These are phyloP conservation scores for Lamprotornis superbus DNA, from an alignment of 2,113 vertebrate species.

Conservation along the genomic window DNA sequence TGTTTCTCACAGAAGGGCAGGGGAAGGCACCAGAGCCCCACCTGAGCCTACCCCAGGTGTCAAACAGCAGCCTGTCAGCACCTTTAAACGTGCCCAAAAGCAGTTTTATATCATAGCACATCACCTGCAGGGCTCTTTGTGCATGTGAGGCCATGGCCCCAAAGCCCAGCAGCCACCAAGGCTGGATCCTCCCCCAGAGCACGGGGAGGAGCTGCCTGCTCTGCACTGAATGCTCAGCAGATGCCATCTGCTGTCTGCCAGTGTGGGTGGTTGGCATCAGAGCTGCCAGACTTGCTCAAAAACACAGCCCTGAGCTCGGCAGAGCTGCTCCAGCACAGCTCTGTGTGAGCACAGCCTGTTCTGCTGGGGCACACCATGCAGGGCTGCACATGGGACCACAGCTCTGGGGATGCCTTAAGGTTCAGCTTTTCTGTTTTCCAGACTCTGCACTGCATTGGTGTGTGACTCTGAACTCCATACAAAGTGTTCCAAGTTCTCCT, in stretches of 20 bases:
- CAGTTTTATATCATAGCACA: rapidly evolving
- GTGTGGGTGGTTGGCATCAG: not conserved
- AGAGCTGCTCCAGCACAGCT: not conserved
- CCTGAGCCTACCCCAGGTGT: not conserved
- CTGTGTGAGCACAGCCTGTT: not conserved
- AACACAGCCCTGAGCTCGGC: not conserved
- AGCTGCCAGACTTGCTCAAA: constrained; percentile 36
- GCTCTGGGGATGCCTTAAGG: not conserved
- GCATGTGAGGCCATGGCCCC: rapidly evolving
- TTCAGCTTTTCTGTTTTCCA: not conserved
- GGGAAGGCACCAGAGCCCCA: not conserved
- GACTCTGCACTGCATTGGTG: not conserved
- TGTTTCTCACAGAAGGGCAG: not conserved
- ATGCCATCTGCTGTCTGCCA: not conserved
- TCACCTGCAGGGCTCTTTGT: rapidly evolving
- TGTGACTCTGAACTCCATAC: not conserved
- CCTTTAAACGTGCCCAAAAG: rapidly evolving
- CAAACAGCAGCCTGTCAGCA: not conserved
- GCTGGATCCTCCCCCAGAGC: not conserved
- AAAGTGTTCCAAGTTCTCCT: not conserved
- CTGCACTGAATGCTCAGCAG: not conserved
- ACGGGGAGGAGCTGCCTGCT: not conserved
- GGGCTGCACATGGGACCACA: not conserved
- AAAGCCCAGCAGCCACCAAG: not conserved
- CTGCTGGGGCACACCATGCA: not conserved